A percentile compares a stretch with the other conserved stretches of the same genome.
Conservation (phyloP, 2,113 vertebrate species). For the Protobothrops flavoviridis region DNA sequence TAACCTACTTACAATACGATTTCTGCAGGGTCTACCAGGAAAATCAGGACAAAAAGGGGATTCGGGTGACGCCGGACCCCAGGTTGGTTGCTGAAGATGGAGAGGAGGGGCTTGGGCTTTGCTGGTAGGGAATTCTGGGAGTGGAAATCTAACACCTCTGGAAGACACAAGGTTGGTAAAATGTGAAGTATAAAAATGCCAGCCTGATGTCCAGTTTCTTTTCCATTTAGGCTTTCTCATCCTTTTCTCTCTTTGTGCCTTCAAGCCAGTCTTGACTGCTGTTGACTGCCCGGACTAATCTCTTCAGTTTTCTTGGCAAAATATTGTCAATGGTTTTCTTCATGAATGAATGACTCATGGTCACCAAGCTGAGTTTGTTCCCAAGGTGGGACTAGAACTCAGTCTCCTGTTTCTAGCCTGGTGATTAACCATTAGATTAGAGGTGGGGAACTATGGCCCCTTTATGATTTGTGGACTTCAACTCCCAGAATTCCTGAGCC, state of each 20-base stretch:
- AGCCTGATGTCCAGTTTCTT: background rate
- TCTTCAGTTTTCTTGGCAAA: background rate
- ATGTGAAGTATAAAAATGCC: background rate
- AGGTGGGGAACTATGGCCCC: background rate
- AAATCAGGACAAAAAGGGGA: conserved; percentile 71
- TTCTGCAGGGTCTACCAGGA: conserved; percentile 68
- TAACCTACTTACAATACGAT: background rate
- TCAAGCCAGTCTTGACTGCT: background rate
- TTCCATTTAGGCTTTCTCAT: background rate
- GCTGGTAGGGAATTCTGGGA: background rate
- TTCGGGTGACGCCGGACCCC: conserved; percentile 60
- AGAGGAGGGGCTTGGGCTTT: background rate
- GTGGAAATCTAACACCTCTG: background rate
- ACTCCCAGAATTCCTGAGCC: too few relatives aligned
- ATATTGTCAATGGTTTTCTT: background rate
- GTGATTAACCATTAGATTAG: background rate
- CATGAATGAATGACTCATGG: background rate
- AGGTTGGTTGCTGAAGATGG: conserved; percentile 56
- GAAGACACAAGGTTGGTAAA: background rate
- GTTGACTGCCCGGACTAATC: background rate
- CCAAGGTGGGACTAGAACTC: background rate
- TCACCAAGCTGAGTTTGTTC: background rate
- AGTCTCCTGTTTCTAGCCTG: background rate
- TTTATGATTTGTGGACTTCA: background rate
- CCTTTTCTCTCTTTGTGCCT: background rate